Base-by-base conservation (phyloP, 1,140 invertebrate genomes). In the Battus philenor region DNA sequence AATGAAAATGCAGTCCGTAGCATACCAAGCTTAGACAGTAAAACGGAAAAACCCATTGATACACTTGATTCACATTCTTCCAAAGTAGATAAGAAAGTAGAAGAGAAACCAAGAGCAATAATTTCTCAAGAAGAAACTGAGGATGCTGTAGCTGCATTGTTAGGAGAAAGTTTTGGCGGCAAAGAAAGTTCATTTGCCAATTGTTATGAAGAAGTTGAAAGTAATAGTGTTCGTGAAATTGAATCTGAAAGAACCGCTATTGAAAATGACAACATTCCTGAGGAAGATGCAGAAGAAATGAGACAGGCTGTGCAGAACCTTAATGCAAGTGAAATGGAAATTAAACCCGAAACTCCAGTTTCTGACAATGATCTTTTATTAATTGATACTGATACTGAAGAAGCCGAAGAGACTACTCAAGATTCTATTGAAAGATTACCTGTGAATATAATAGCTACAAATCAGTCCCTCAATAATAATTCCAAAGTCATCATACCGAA, bases 91-190 rank as follows among this genome's bases (percentile, higher is more conserved):
- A 88, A 89, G 22, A 90, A 90, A 59, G 60, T 85, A 0, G 92
- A 92, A 50, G 93, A 95, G 50, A 95, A 95, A 63, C 92, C 93
- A 0, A 87, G 94, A 27, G 92, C 94, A 0, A 89, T 94, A 0
- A 96, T 96, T 56, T 96, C 94, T 0, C 94, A 96, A 81, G 95
- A 96, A 86, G 95, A 97, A 85, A 97, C 95, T 0, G 94, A 95
- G 68, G 95, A 96, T 79, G 95, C 95, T 0, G 95, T 97, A 0
- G 95, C 95, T 1, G 95, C 94, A 4, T 75, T 97, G 2, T 73
- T 96, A 12, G 93, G 93, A 20, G 94, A 95, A 76, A 94, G 94
- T 44, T 95, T 95, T 69, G 92, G 92, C 4, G 82, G 80, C 4
- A 86, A 84, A 55, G 66, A 65, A 47, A 76, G 72, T 50, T 63